Evolutionary conservation across 2,888 invertebrate species (phyloP).

Genomic region (Agrypnus murinus): DNA sequence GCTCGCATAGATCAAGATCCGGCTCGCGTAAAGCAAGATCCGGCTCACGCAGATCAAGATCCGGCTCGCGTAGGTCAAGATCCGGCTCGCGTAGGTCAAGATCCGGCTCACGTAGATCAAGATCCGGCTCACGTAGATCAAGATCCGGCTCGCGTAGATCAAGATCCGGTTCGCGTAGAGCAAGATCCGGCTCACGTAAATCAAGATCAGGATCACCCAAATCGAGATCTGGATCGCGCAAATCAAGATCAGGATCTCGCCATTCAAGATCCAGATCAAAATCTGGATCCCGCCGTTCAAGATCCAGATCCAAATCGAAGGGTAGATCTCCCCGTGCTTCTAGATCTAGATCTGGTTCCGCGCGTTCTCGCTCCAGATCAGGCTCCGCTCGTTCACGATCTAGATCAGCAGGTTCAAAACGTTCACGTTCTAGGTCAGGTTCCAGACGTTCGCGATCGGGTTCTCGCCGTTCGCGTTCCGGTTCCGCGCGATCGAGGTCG

Average conservation of each 20-base stretch:
- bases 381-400: constrained; percentile 55
- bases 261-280: constrained; percentile 46
- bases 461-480: constrained; percentile 54
- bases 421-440: constrained; percentile 61
- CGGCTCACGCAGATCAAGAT: constrained; percentile 60
- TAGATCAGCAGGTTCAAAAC: constrained; percentile 54
- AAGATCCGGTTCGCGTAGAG: constrained; percentile 50
- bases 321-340: no score
- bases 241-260: constrained; percentile 48
- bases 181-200: constrained; percentile 50
- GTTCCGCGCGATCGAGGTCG: constrained; percentile 52
- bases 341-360: constrained; percentile 63
- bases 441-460: constrained; percentile 59
- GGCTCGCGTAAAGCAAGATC: constrained; percentile 63
- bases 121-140: constrained; percentile 52
- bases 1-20: constrained; percentile 61
- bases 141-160: constrained; percentile 52
- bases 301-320: constrained; percentile 51
- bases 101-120: constrained; percentile 59
- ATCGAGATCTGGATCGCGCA: constrained; percentile 48
- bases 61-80: constrained; percentile 60
- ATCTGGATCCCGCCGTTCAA: constrained; percentile 59
- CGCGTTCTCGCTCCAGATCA: constrained; percentile 56
- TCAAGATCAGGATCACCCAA: constrained; percentile 49
- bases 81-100: constrained; percentile 61